Evolutionary conservation across 2,888 invertebrate genomes (phyloP).

Genomic region (Drosophila lacicola): DNA sequence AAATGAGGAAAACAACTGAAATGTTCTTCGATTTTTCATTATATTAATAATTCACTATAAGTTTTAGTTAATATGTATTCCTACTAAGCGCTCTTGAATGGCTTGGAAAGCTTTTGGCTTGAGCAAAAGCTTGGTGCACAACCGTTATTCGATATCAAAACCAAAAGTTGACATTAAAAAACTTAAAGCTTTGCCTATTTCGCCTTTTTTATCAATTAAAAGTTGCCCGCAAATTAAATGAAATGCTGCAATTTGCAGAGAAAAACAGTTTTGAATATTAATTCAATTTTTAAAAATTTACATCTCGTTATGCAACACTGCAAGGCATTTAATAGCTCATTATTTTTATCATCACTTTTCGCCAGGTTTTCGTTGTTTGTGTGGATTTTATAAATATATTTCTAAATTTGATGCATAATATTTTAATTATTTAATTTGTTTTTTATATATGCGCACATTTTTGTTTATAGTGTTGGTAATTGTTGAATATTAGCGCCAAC

Average conservation of each 20-base stretch:
- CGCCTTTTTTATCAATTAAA: not conserved
- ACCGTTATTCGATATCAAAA: slow-evolving; percentile 56
- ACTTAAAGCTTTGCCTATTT: slow-evolving; percentile 13
- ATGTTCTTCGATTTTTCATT: no score
- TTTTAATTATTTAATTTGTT: slow-evolving; percentile 66
- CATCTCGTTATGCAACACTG: slow-evolving; percentile 9
- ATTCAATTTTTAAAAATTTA: slow-evolving; percentile 6
- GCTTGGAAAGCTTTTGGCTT: slow-evolving; percentile 38
- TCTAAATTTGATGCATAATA: slow-evolving; percentile 40
- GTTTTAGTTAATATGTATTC: not conserved
- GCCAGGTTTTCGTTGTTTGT: not conserved
- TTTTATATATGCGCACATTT: slow-evolving; percentile 35
- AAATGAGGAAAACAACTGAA: no score
- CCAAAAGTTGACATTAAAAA: slow-evolving; percentile 21
- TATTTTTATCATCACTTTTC: slow-evolving; percentile 22
- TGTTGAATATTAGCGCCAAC: slow-evolving; percentile 43
- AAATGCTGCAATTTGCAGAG: not conserved
- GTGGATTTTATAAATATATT: slow-evolving; percentile 1
- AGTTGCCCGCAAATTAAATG: not conserved
- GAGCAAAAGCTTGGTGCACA: slow-evolving; percentile 27
- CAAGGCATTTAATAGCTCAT: slow-evolving; percentile 19
- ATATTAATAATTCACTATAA: no score
- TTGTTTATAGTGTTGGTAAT: slow-evolving; percentile 44
- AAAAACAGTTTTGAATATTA: not conserved
- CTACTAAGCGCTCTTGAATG: not conserved